Percentiles rank a stretch among this genome's conserved stretches.
Conservation (phyloP, 2,113 vertebrate species). For the Thinocorus orbignyianus region DNA sequence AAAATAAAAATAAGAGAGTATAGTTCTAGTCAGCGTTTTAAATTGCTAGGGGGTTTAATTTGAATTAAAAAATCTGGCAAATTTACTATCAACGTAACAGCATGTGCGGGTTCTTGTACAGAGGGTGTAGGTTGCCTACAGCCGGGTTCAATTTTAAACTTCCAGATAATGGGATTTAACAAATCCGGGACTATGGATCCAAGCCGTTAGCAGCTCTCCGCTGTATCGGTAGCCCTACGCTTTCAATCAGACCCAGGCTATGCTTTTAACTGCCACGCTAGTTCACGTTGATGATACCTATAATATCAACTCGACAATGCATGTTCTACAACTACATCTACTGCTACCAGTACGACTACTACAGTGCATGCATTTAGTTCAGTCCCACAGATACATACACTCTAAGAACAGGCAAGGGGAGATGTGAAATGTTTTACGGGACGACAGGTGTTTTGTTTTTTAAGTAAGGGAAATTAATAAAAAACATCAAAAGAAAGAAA, state of each 20-base stretch:
- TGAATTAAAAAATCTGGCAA: neutral
- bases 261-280: slow-evolving; percentile 60
- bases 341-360: slow-evolving; percentile 79
- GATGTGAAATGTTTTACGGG: slow-evolving; percentile 83
- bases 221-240: slow-evolving; percentile 55
- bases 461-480: slow-evolving; percentile 77
- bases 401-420: slow-evolving; percentile 84
- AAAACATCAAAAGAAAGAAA: slow-evolving; percentile 73
- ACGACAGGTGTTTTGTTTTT: slow-evolving; percentile 80
- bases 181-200: slow-evolving; percentile 71
- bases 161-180: slow-evolving; percentile 39
- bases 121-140: slow-evolving; percentile 27
- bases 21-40: neutral
- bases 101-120: slow-evolving; percentile 10
- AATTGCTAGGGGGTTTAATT: slow-evolving; percentile 8
- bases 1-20: slow-evolving; percentile 38
- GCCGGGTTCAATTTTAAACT: slow-evolving; percentile 46
- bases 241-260: slow-evolving; percentile 62
- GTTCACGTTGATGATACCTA: slow-evolving; percentile 55
- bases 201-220: slow-evolving; percentile 67
- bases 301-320: slow-evolving; percentile 83
- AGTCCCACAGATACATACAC: slow-evolving; percentile 84
- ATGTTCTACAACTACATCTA: slow-evolving; percentile 82
- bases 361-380: slow-evolving; percentile 85
- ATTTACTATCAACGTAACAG: neutral